These are phyloP conservation scores for Cosmia trapezina DNA, from an alignment of 2,888 invertebrate genomes.

Conservation along the genomic window DNA sequence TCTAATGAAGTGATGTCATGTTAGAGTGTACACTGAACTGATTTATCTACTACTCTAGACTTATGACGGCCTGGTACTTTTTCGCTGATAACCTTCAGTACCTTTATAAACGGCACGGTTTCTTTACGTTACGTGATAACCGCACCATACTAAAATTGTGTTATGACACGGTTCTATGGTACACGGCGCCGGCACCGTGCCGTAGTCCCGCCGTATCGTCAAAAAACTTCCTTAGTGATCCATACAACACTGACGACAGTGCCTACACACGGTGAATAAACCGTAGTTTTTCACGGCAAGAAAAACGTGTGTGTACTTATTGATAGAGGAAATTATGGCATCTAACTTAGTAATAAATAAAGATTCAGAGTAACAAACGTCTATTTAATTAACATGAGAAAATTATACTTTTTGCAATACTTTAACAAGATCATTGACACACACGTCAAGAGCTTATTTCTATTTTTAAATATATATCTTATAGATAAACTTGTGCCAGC, in stretches of 20 bases:
- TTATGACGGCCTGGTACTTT: constrained; percentile 39
- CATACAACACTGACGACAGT: background rate
- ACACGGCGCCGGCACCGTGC: no score
- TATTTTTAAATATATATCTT: no score
- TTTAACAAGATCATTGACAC: no score
- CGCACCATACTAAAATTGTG: background rate
- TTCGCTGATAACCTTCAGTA: background rate
- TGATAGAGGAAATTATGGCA: no score
- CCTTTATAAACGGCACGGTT: background rate
- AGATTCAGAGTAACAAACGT: no score
- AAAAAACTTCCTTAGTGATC: background rate
- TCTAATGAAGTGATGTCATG: constrained; percentile 21
- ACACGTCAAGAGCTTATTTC: no score
- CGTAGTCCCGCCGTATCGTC: no score
- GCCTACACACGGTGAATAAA: background rate
- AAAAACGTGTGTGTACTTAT: no score
- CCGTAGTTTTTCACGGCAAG: background rate
- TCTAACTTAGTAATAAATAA: no score
- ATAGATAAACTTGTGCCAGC: no score
- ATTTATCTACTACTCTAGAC: constrained; percentile 3
- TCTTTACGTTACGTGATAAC: background rate
- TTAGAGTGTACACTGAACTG: constrained; percentile 6
- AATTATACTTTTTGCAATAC: no score
- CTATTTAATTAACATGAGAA: no score
- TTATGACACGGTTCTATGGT: background rate